phyloP scores from a whole-genome alignment of 2,113 vertebrate species.

The Stigmatopora nigra region DNA sequence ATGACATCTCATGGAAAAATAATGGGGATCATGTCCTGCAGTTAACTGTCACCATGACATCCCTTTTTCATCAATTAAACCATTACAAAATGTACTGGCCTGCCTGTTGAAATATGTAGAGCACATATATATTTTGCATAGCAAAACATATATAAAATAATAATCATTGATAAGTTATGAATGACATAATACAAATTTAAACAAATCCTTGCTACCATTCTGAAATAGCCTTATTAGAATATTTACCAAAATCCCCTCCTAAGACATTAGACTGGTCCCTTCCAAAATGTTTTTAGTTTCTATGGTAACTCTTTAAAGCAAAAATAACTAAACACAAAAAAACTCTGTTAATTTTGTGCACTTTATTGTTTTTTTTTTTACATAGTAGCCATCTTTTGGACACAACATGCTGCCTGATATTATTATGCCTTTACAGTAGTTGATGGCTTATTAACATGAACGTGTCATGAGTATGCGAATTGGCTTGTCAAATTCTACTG shows the following conservation, averaged over 20 bases:
- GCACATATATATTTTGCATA: slow-evolving; percentile 20
- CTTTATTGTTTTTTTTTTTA: background rate
- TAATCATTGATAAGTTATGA: background rate
- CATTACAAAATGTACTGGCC: slow-evolving; percentile 53
- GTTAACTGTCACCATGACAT: slow-evolving; percentile 43
- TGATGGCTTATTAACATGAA: too few relatives aligned
- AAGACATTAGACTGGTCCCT: background rate
- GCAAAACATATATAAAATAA: background rate
- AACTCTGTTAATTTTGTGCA: background rate
- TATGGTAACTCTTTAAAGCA: background rate
- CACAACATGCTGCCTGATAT: background rate
- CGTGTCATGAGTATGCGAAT: too few relatives aligned
- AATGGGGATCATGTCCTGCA: slow-evolving; percentile 58
- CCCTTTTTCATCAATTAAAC: slow-evolving; percentile 49
- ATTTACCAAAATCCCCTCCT: background rate
- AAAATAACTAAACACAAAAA: background rate
- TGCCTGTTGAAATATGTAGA: slow-evolving; percentile 45
- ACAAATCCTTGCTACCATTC: background rate
- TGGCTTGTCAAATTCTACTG: too few relatives aligned
- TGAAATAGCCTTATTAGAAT: background rate
- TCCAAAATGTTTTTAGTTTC: background rate
- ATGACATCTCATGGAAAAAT: slow-evolving; percentile 57
- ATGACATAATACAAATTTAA: background rate
- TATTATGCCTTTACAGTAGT: background rate
- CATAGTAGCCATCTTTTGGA: background rate